Evolutionary conservation across 2,113 vertebrate species (phyloP).

Genomic region (Sinocyclocheilus maitianheensis): DNA sequence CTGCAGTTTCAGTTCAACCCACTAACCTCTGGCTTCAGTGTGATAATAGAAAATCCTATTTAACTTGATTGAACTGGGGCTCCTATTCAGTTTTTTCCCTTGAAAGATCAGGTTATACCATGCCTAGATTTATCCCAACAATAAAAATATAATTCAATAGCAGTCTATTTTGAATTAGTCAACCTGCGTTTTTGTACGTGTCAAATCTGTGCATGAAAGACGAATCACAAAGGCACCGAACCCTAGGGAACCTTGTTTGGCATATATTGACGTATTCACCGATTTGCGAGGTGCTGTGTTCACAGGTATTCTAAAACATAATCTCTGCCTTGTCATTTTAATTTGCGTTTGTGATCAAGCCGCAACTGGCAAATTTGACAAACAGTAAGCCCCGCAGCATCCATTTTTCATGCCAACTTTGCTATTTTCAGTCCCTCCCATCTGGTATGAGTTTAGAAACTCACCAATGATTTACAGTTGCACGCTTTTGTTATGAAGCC

Average conservation of each 20-base stretch:
- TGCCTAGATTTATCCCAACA: not conserved
- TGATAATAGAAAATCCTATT: slow-evolving; percentile 25
- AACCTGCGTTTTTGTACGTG: not conserved
- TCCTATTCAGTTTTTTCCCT: not conserved
- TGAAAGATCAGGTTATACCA: not conserved
- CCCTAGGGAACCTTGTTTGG: slow-evolving; percentile 18
- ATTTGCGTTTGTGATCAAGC: slow-evolving; percentile 58
- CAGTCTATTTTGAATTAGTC: slow-evolving; percentile 5
- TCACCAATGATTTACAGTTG: slow-evolving; percentile 72
- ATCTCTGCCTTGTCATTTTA: slow-evolving; percentile 39
- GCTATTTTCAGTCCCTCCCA: slow-evolving; percentile 72
- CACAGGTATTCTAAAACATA: slow-evolving; percentile 34
- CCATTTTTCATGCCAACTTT: slow-evolving; percentile 63
- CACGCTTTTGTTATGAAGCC: slow-evolving; percentile 62
- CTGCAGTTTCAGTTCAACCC: slow-evolving; percentile 41
- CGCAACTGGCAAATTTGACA: slow-evolving; percentile 66
- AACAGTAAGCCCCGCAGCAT: slow-evolving; percentile 55
- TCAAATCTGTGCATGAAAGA: slow-evolving; percentile 29
- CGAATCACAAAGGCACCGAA: slow-evolving; percentile 2
- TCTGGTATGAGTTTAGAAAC: slow-evolving; percentile 68
- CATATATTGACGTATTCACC: slow-evolving; percentile 10
- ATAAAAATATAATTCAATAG: not conserved
- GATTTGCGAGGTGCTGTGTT: slow-evolving; percentile 18
- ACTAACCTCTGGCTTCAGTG: slow-evolving; percentile 15
- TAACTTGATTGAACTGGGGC: not conserved